Evolutionary conservation across 2,797 vertebrate species (phyloP), one percentile per base, ranked within the genome.

Genomic region (Distichodus sexfasciatus): DNA sequence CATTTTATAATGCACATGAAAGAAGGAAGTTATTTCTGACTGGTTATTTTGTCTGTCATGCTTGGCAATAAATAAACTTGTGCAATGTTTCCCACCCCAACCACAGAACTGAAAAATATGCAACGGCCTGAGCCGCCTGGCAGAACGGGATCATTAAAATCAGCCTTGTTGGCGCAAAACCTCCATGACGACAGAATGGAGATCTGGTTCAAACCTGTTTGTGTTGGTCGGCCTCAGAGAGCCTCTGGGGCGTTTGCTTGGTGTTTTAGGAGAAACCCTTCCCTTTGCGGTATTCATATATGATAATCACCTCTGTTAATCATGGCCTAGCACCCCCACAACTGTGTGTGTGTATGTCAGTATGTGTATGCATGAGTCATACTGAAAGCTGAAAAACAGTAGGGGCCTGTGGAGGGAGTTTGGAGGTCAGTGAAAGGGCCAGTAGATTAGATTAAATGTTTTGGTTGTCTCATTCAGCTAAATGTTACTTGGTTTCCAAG

Each of bases 291-390:
- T 55, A 47, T 65, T 69, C 44, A 48, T 47, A 60, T 36, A 76
- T 66, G 53, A 51, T 41, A 57, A 76, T 69, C 62, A 78, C 35
- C 64, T 69, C 43, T 48, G 55, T 60, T 61, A 29, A 40, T 74
- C 38, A 41, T 51, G 50, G 69, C 59, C 44, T 43, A 38, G 43
- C 46, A 43, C 62, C 69, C 28, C 69, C n/a, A n/a, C n/a, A n/a
- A n/a, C n/a, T n/a, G n/a, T n/a, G n/a, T n/a, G n/a, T n/a, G n/a
- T n/a, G n/a, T n/a, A n/a, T n/a, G n/a, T n/a, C n/a, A n/a, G n/a
- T n/a, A 48, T 41, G 46, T 51, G 26, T 69, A 43, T 63, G 60
- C 33, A n/a, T 76, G 77, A 79, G 61, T 79, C 73, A 79, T 40
- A 3, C 47, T 23, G 7, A 61, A 54, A 24, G 21, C 24, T 35